Percentiles rank a stretch among this genome's conserved stretches.
These are phyloP conservation scores for Forbesichthys papilliferus DNA, from an alignment of 2,113 vertebrate genomes.

Conservation along the genomic window DNA sequence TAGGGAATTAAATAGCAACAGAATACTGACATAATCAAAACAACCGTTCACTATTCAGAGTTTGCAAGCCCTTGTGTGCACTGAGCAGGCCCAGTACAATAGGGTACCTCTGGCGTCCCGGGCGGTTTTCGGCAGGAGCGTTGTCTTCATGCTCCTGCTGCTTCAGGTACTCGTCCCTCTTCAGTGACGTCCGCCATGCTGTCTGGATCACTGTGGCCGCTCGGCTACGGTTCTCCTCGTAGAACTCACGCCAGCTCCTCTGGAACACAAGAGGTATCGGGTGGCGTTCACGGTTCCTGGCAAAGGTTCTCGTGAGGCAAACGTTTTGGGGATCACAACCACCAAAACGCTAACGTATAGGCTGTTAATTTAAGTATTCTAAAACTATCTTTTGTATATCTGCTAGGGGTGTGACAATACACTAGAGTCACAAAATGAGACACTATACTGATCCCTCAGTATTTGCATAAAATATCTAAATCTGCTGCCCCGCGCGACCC, in stretches of 20 bases:
- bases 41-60: no score
- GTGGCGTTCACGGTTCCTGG: background rate
- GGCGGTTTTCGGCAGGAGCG: constrained; percentile 34
- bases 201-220: constrained; percentile 83
- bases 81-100: background rate
- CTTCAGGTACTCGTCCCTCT: constrained; percentile 42
- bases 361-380: background rate
- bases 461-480: no score
- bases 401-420: no score
- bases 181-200: constrained; percentile 76
- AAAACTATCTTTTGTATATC: background rate
- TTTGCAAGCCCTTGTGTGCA: background rate
- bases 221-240: constrained; percentile 64
- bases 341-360: no score
- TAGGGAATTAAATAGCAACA: no score
- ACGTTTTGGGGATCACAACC: no score
- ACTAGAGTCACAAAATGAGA: no score
- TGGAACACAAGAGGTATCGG: constrained; percentile 46
- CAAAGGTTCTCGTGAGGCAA: no score
- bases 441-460: no score
- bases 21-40: no score
- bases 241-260: constrained; percentile 83
- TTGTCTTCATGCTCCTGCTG: constrained; percentile 46
- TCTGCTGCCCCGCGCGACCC: no score
- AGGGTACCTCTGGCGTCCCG: constrained; percentile 41